phyloP scores from a whole-genome alignment of 1,140 invertebrate species.

The Drusus annulatus region DNA sequence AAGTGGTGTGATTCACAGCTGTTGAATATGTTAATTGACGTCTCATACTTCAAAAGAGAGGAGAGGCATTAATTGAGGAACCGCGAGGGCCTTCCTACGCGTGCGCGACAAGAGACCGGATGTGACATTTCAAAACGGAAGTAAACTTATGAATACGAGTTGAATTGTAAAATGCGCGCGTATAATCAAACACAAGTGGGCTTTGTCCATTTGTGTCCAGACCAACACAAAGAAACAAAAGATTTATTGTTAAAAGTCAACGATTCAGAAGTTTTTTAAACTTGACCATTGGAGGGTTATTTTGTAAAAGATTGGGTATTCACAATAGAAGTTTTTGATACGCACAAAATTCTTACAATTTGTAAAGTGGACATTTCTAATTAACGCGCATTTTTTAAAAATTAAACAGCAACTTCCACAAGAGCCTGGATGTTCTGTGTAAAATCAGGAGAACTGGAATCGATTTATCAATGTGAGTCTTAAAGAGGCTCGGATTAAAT shows the following conservation, averaged over 20 bases:
- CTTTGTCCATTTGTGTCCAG: constrained; percentile 4
- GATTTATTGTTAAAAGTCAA: background rate
- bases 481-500: too few relatives aligned
- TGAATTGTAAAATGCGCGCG: background rate
- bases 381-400: too few relatives aligned
- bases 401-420: too few relatives aligned
- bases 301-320: too few relatives aligned
- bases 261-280: background rate
- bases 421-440: too few relatives aligned
- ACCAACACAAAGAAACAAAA: background rate
- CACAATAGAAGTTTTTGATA: too few relatives aligned
- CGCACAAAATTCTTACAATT: too few relatives aligned
- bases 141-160: constrained; percentile 47
- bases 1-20: constrained; percentile 16
- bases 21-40: constrained; percentile 5
- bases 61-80: constrained; percentile 36
- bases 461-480: too few relatives aligned
- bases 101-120: constrained; percentile 34
- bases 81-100: constrained; percentile 37
- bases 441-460: too few relatives aligned
- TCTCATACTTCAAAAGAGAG: constrained; percentile 29
- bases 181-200: background rate
- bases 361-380: too few relatives aligned
- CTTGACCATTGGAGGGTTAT: too few relatives aligned
- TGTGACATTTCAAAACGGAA: constrained; percentile 40